Percentiles rank a stretch among this genome's conserved stretches.
phyloP scores from a whole-genome alignment of 2,888 invertebrate species.

The Xestia xanthographa region DNA sequence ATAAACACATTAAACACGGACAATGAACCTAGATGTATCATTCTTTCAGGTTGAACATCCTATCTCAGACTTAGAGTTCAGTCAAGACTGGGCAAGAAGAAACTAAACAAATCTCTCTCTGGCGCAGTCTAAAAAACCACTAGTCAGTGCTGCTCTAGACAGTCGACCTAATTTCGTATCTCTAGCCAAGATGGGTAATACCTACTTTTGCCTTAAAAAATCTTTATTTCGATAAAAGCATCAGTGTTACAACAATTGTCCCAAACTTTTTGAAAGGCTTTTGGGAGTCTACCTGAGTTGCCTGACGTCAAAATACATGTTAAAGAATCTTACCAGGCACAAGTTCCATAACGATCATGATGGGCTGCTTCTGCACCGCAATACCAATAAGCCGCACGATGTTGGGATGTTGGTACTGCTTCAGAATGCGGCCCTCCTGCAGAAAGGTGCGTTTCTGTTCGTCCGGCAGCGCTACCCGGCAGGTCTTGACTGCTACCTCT shows the following conservation, averaged over 20 bases:
- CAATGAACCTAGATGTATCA: slow-evolving; percentile 14
- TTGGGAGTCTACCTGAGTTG: neutral
- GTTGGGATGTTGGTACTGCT: slow-evolving; percentile 99
- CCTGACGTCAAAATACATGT: neutral
- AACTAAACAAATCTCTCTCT: neutral
- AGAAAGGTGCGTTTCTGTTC: slow-evolving; percentile 98
- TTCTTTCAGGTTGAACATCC: slow-evolving; percentile 16
- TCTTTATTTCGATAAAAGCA: neutral
- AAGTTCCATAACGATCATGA: slow-evolving; percentile 99
- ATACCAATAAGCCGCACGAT: slow-evolving; percentile 99
- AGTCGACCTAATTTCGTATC: neutral
- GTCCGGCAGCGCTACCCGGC: slow-evolving; percentile 97
- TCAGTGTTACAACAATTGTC: neutral
- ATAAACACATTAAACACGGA: slow-evolving; percentile 22
- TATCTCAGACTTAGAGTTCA: neutral
- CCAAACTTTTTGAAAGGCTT: neutral
- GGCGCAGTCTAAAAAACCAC: neutral
- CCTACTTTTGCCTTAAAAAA: neutral
- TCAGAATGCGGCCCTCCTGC: slow-evolving; percentile 98
- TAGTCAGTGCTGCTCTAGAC: neutral
- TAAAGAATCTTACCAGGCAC: slow-evolving; percentile 92
- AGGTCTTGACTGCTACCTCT: slow-evolving; percentile 99
- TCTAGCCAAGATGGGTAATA: neutral
- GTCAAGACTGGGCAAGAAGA: neutral
- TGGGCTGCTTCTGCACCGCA: slow-evolving; percentile 99